Evolutionary conservation across 2,888 invertebrate species (phyloP).

Genomic region (Acleris emargana): DNA sequence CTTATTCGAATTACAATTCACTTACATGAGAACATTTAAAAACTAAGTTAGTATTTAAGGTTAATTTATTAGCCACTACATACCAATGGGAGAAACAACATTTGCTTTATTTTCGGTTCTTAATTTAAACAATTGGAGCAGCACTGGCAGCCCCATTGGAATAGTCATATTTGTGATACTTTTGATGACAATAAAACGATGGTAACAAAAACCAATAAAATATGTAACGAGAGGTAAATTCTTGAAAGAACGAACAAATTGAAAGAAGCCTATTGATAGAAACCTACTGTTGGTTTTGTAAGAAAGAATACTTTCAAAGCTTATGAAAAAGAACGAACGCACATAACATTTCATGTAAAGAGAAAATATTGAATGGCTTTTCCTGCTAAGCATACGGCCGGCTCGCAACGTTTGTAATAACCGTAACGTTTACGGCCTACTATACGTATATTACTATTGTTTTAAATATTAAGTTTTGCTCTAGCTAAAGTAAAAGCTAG

Average conservation of each 20-base stretch:
- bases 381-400: slow-evolving; percentile 9
- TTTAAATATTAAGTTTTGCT: not conserved
- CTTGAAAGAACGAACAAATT: slow-evolving; percentile 14
- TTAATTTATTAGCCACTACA: too few relatives aligned
- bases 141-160: too few relatives aligned
- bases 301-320: not conserved
- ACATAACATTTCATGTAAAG: slow-evolving; percentile 14
- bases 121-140: too few relatives aligned
- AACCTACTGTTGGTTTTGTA: not conserved
- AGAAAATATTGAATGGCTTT: slow-evolving; percentile 27
- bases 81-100: too few relatives aligned
- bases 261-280: slow-evolving; percentile 3
- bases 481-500: not conserved
- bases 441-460: slow-evolving; percentile 9
- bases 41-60: too few relatives aligned
- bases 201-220: not conserved
- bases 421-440: slow-evolving; percentile 18
- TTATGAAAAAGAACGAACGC: not conserved
- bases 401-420: slow-evolving; percentile 24
- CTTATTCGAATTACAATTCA: too few relatives aligned
- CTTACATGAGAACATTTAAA: too few relatives aligned
- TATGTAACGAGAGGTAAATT: not conserved
- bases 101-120: too few relatives aligned
- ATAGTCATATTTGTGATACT: too few relatives aligned
- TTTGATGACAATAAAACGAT: too few relatives aligned